Conservation (phyloP, 2,797 vertebrate species). For the Martes flavigula region DNA sequence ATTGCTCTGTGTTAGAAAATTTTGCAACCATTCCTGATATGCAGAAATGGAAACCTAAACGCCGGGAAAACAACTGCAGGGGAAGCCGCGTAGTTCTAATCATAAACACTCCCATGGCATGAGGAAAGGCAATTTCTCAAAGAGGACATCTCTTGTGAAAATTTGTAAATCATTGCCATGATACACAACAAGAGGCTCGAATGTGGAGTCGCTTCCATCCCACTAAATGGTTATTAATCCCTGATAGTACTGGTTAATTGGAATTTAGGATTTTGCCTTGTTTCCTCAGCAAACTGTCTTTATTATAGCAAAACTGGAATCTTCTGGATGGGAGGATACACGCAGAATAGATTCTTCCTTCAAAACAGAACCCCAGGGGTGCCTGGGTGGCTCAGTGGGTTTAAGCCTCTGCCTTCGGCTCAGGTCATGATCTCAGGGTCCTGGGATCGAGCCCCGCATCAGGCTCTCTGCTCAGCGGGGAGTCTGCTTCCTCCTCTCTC, state of each 20-base stretch:
- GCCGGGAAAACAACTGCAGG: constrained; percentile 59
- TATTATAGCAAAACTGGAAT: neutral
- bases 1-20: constrained; percentile 72
- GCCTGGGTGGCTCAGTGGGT: too few species aligned
- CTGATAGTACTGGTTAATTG: constrained; percentile 62
- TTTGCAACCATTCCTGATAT: constrained; percentile 76
- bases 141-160: constrained; percentile 66
- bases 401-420: too few species aligned
- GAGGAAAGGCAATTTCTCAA: constrained; percentile 69
- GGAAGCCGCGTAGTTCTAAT: constrained; percentile 54
- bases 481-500: too few species aligned
- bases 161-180: constrained; percentile 73
- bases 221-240: constrained; percentile 60
- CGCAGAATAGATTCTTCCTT: neutral
- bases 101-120: constrained; percentile 38
- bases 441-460: too few species aligned
- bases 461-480: too few species aligned
- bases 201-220: constrained; percentile 60
- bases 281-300: neutral
- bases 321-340: neutral
- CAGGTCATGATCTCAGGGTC: too few species aligned
- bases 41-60: constrained; percentile 69
- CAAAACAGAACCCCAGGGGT: neutral
- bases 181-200: constrained; percentile 30
- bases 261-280: constrained; percentile 49